phyloP scores from a whole-genome alignment of 2,888 invertebrate species.

The Geophilus truncorum region DNA sequence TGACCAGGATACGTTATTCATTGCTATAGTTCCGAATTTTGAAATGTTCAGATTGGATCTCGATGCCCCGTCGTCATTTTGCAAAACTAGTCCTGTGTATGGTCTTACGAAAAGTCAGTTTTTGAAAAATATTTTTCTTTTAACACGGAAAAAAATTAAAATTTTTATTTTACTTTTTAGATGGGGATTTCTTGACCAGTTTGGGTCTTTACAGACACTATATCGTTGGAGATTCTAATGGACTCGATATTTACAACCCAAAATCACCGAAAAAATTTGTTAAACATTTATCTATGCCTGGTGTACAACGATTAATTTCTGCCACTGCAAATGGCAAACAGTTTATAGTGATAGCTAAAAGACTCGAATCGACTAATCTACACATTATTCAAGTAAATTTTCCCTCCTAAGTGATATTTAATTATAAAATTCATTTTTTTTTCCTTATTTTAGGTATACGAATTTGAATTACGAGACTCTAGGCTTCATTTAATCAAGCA shows the following conservation, averaged over 20 bases:
- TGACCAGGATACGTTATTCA: neutral
- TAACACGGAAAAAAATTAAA: neutral
- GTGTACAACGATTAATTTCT: neutral
- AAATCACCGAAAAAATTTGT: neutral
- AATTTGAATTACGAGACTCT: neutral
- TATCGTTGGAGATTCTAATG: neutral
- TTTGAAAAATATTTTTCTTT: too few relatives aligned
- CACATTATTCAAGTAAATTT: neutral
- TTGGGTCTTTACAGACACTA: neutral
- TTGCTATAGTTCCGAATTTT: neutral
- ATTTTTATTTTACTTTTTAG: neutral
- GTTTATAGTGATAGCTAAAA: neutral
- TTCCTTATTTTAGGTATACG: neutral
- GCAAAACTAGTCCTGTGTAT: neutral
- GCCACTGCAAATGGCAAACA: neutral
- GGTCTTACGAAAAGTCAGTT: neutral
- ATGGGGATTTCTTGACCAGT: neutral
- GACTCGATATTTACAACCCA: neutral
- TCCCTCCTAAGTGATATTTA: neutral
- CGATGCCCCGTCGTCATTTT: neutral
- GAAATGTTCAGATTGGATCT: neutral
- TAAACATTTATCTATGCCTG: neutral
- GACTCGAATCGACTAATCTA: neutral
- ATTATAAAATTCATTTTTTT: neutral
- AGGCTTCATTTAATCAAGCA: neutral